These are phyloP conservation scores for Crotalus tigris DNA, from an alignment of 2,113 vertebrate species.

Conservation along the genomic window DNA sequence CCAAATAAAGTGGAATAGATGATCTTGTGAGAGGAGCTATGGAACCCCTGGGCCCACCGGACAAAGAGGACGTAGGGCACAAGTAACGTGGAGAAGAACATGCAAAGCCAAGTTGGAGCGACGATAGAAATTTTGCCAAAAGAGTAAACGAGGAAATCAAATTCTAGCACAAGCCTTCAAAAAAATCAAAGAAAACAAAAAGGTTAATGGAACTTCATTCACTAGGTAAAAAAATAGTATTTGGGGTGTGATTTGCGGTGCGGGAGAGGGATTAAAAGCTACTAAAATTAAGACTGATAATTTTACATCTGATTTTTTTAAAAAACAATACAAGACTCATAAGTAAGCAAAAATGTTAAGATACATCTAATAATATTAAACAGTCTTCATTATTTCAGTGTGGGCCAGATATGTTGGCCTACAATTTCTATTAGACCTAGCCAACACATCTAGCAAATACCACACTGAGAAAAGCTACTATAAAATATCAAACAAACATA, in stretches of 20 bases:
- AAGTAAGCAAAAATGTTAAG: neutral
- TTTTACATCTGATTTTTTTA: neutral
- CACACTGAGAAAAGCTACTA: neutral
- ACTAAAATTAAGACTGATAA: neutral
- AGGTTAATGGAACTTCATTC: neutral
- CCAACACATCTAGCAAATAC: neutral
- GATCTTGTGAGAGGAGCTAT: conserved; percentile 59
- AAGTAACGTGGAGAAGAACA: conserved; percentile 83
- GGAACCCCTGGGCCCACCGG: conserved; percentile 80
- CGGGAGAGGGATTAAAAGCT: neutral
- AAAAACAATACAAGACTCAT: neutral
- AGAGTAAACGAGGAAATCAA: conserved; percentile 85
- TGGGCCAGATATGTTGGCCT: neutral
- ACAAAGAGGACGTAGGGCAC: conserved; percentile 83
- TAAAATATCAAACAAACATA: neutral
- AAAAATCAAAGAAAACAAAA: conserved; percentile 32
- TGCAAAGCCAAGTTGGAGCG: conserved; percentile 84
- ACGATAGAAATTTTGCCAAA: conserved; percentile 86
- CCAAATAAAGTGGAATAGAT: conserved; percentile 71
- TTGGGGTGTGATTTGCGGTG: neutral
- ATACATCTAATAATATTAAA: neutral
- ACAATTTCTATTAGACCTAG: neutral
- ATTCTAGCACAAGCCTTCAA: conserved; percentile 87
- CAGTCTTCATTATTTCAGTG: neutral
- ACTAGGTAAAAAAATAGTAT: conserved; percentile 19